A percentile compares a stretch with the other conserved stretches of the same genome.
Evolutionary conservation across 2,888 invertebrate species (phyloP).

Genomic region (Nematopogon swammerdamellus): DNA sequence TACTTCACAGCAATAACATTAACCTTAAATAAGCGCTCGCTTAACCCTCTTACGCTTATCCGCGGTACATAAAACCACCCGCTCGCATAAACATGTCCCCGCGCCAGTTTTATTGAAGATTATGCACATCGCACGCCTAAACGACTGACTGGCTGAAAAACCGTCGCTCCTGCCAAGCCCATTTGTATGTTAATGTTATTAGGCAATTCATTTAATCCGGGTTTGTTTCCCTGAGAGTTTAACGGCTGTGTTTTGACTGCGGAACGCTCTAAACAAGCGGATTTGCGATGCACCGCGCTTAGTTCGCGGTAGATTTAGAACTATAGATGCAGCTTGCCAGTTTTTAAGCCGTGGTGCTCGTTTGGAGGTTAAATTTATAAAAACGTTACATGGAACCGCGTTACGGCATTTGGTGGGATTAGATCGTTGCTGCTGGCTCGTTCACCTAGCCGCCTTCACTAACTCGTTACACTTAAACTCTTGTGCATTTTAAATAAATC

Average conservation of each 20-base stretch:
- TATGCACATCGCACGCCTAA: slow-evolving; percentile 2
- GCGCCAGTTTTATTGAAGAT: slow-evolving; percentile 2
- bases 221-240: slow-evolving; percentile 1
- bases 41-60: neutral
- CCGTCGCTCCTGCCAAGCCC: slow-evolving; percentile 11
- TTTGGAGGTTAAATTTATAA: neutral
- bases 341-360: neutral
- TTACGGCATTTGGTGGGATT: neutral
- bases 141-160: slow-evolving; percentile 15
- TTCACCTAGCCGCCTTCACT: too few species aligned
- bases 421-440: neutral
- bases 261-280: slow-evolving; percentile 9
- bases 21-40: neutral
- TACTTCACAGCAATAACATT: neutral
- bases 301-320: slow-evolving; percentile 4
- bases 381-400: neutral
- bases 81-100: neutral
- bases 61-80: neutral
- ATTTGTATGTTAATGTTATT: slow-evolving; percentile 29
- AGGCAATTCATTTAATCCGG: slow-evolving; percentile 20
- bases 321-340: neutral
- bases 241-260: neutral
- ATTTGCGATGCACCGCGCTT: slow-evolving; percentile 9
- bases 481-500: too few species aligned
- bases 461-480: too few species aligned